Base-by-base conservation (phyloP, 2,888 invertebrate species). In the Hanleya hanleyi region DNA sequence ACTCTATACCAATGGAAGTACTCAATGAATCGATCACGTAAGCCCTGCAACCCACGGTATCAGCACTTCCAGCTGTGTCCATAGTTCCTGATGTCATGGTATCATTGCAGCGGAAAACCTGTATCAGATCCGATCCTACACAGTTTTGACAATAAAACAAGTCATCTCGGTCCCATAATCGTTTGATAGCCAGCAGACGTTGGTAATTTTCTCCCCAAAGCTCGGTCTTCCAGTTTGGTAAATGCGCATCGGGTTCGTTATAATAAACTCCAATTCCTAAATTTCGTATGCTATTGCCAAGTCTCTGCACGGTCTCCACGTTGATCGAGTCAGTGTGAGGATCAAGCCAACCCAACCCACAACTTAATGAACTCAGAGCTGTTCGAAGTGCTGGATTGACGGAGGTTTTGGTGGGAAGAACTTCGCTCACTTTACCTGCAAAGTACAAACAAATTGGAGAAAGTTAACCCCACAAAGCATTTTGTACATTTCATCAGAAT, bases 71-170 rank as follows among this genome's bases (percentile, higher is more conserved):
- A 4, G 15, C 32, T 26, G 18, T 15, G 57, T 22, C 57, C 4
- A 4, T 26, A 29, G 12, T 18, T n/a, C n/a, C n/a, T n/a, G n/a
- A n/a, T 4, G 22, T 18, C 12, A n/a, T 4, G 18, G 57, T 57
- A 1, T 57, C 12, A 9, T 57, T 57, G 57, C 57, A 57, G 26
- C 26, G 29, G 9, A 57, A 57, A 4, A 15, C 12, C 32, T 57
- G 26, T 4, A 57, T 29, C 2, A 57, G 32, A 26, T 57, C 57
- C 9, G 57, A 57, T 7, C 64, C 64, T 7, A 64, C 64, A 33
- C 64, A 64, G 38, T 64, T 35, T 18, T 37, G 64, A n/a, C 64
- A 64, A 37, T 64, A 64, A 33, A 64, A 64, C 35, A 64, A 35
- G 36, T 35, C 26, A 37, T 64, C 64, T n/a, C n/a, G 1, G 64